Conservation (phyloP, 2,113 vertebrate genomes). For the Anhinga anhinga region DNA sequence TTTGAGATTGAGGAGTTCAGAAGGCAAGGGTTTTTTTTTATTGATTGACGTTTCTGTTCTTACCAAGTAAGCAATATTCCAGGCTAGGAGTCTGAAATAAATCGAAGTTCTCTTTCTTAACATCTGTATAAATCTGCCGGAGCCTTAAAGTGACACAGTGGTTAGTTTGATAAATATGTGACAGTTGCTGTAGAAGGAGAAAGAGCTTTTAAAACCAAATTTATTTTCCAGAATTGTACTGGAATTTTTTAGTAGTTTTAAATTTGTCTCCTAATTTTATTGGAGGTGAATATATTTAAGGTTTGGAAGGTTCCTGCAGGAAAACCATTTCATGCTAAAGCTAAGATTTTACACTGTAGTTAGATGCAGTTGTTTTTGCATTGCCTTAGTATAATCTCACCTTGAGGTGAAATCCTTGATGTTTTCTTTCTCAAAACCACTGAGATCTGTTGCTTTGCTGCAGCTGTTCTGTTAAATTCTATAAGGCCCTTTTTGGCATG, state of each 20-base stretch:
- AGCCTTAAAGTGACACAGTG: constrained; percentile 32
- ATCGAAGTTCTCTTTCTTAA: constrained; percentile 17
- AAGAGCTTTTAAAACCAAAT: neutral
- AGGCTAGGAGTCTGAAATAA: constrained; percentile 30
- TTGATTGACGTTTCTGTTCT: constrained; percentile 37
- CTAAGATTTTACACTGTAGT: neutral
- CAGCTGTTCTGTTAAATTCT: neutral
- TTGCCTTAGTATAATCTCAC: neutral
- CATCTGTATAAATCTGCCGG: constrained; percentile 42
- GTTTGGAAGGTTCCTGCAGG: neutral
- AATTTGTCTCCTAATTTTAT: neutral
- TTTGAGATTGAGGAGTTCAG: constrained; percentile 12
- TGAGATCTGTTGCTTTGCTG: neutral
- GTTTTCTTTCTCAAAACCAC: neutral
- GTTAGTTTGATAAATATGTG: constrained; percentile 18
- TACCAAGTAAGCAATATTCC: constrained; percentile 53
- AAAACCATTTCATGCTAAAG: neutral
- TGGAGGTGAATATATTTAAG: neutral
- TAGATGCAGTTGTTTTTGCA: neutral
- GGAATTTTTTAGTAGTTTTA: neutral
- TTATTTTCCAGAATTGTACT: neutral
- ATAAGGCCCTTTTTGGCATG: neutral
- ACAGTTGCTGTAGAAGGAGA: neutral
- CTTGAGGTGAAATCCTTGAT: neutral
- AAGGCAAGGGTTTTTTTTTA: neutral